Conservation (phyloP, 2,888 invertebrate genomes). For the Agrochola litura region DNA sequence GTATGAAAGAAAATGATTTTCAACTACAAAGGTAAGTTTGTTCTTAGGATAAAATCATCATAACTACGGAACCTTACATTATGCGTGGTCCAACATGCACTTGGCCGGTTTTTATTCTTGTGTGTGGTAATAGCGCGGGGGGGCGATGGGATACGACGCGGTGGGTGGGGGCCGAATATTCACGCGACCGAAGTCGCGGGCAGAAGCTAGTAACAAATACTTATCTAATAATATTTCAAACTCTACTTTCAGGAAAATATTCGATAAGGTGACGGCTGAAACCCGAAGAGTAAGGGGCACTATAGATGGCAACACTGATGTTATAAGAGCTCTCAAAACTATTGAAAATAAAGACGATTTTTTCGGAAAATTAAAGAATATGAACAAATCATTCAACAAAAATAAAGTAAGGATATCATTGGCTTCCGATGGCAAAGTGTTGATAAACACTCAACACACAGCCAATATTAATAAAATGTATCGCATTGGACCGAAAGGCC, state of each 20-base stretch:
- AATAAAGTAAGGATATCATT: constrained; percentile 70
- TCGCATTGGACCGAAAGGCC: constrained; percentile 61
- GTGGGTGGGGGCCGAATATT: too few relatives aligned
- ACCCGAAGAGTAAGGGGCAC: constrained; percentile 77
- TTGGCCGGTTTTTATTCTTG: too few relatives aligned
- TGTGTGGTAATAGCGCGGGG: too few relatives aligned
- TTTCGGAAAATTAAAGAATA: constrained; percentile 66
- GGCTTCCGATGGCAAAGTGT: constrained; percentile 65
- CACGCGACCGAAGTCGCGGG: too few relatives aligned
- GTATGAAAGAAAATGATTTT: not conserved
- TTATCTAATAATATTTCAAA: too few relatives aligned
- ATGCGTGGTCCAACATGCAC: not conserved
- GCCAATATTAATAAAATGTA: constrained; percentile 61
- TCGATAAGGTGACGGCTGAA: constrained; percentile 81
- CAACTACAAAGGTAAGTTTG: not conserved
- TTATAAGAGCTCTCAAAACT: constrained; percentile 77
- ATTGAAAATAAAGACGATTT: constrained; percentile 72
- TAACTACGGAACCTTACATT: not conserved
- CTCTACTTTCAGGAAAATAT: constrained; percentile 77
- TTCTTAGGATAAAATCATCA: not conserved
- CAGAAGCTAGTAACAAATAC: too few relatives aligned
- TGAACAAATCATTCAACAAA: constrained; percentile 70
- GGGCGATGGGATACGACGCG: too few relatives aligned
- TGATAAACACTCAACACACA: constrained; percentile 67
- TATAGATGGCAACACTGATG: constrained; percentile 77